Conservation (phyloP, 1,140 invertebrate species). For the Drosophila repleta region DNA sequence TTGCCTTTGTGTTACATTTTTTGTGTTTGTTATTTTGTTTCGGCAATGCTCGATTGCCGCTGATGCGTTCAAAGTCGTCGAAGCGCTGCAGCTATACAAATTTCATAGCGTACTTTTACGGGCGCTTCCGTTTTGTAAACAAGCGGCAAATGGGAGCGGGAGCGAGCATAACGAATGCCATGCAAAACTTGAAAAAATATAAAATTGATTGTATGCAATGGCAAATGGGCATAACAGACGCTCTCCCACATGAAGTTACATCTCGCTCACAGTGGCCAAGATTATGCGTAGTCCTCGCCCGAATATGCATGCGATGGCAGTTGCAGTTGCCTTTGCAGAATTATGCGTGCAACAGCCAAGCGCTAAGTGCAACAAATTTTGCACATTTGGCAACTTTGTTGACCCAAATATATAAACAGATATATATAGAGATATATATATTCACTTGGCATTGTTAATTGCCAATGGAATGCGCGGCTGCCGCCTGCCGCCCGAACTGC, state of each 20-base stretch:
- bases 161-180: conserved; percentile 6
- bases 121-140: conserved; percentile 73
- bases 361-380: neutral
- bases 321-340: conserved; percentile 20
- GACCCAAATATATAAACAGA: conserved; percentile 7
- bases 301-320: conserved; percentile 1
- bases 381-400: conserved; percentile 13
- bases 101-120: conserved; percentile 78
- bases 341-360: too few relatives aligned
- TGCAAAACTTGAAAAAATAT: conserved; percentile 51
- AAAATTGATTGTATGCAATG: conserved; percentile 68
- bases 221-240: neutral
- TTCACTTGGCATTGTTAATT: conserved; percentile 28
- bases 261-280: neutral
- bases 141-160: conserved; percentile 27
- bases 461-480: conserved; percentile 27
- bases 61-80: conserved; percentile 66
- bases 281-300: neutral
- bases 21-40: conserved; percentile 41
- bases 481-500: conserved; percentile 1
- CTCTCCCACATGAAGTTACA: neutral
- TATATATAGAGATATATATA: conserved; percentile 10
- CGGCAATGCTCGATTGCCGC: conserved; percentile 54
- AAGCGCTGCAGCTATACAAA: conserved; percentile 53
- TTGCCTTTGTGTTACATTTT: conserved; percentile 48